Evolutionary conservation across 2,797 vertebrate species (phyloP), one percentile per base, ranked within the genome.

Genomic region (Chaetodon trifasciatus): DNA sequence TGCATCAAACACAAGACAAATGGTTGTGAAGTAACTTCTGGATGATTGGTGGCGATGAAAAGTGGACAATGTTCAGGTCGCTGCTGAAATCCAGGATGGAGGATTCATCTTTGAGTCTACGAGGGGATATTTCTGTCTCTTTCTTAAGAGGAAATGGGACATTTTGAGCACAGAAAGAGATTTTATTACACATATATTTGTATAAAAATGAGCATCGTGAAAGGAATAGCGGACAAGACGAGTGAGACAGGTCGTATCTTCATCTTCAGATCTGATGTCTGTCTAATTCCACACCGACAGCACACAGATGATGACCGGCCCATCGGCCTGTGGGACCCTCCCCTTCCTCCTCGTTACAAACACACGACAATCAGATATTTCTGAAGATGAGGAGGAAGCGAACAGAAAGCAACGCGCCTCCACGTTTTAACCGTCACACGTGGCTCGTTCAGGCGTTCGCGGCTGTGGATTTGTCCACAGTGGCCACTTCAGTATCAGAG

Each of bases 1-100:
- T 19, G 17, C 24, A 80, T 86, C 42, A 63, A 77, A 79, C 32
- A 39, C 53, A 74, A 78, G 55, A 77, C 73, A 49, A 50, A 76
- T 55, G 11, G 62, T 65, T 37, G 63, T 28, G 55, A 68, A 19
- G 37, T 78, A 35, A 67, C 46, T 50, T 21, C 8, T 8, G 47
- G 7, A 28, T 56, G 64, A 75, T 49, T 32, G 17, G n/a, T 46
- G 32, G 13, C 47, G 56, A 28, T 28, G 28, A 44, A 13, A 35
- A 40, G 35, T 32, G 1, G 39, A 42, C 10, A 16, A 35, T n/a
- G 8, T 32, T 8, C 13, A 32, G 23, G 44, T 9, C 19, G 24
- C 28, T 11, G 28, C 61, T 53, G 6, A 53, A 76, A 62, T 35
- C 15, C 58, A 47, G n/a, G 9, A 50, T 8, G 15, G 6, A 65